Evolutionary conservation across 2,888 invertebrate genomes (phyloP), one percentile per base, ranked within the genome.

Genomic region (Eupithecia subumbrata): DNA sequence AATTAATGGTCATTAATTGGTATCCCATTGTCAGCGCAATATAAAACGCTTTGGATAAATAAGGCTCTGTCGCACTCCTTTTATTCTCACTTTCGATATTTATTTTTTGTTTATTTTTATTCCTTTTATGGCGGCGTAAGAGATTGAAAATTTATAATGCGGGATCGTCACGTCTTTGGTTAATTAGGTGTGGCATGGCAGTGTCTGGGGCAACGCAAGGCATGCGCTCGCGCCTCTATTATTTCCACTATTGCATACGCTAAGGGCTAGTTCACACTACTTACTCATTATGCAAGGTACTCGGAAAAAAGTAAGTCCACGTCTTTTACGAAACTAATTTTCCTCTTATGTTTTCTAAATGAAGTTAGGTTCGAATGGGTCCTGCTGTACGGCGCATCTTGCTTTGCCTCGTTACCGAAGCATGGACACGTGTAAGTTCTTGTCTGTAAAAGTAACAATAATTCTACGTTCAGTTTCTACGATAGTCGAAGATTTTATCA

Each of bases 111-210:
- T 76, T 40, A 70, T 37, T 76, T 74, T 76, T 73, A 18, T 63
- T 73, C 74, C 83, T 83, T 86, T 85, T 79, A 83, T 82, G 85
- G 84, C 85, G 82, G 84, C 85, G 85, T 84, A 87, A 88, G 85
- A 89, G 91, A 91, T 92, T 91, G 90, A 87, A 92, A 91, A 92
- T 91, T 90, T 93, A 92, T 92, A 91, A 90, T 87, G 89, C 84
- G 87, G 88, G 88, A 85, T 88, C 90, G 91, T 92, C 92, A 92
- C 91, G 91, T 91, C 89, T 83, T 85, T 84, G 89, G 91, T 92
- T 93, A 93, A 92, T 93, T 92, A 92, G 92, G 91, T 88, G 91
- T 88, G 87, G 89, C 85, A 76, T 88, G 87, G 76, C 84, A 82
- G 85, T 82, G 85, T 80, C 77, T 79, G 77, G 69, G 71, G 74